phyloP scores from a whole-genome alignment of 2,113 vertebrate species.

The Psephotus haematonotus region DNA sequence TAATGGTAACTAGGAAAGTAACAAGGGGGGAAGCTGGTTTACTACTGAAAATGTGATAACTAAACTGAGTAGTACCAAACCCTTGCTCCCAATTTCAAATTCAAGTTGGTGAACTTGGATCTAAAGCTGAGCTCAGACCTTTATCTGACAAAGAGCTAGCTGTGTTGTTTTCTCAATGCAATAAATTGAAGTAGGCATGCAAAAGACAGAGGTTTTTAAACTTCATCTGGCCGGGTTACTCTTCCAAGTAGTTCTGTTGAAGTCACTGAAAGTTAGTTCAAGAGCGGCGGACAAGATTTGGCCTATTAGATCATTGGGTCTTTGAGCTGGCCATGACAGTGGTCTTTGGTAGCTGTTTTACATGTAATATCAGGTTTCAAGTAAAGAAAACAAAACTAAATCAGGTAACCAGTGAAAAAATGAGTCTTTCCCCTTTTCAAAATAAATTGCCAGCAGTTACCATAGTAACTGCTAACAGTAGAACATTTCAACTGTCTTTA shows the following conservation, averaged over 20 bases:
- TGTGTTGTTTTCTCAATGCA: neutral
- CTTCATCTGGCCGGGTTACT: neutral
- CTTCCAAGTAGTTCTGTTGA: neutral
- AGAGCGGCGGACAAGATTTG: neutral
- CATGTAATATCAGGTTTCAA: neutral
- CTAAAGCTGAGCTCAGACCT: neutral
- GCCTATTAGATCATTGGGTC: neutral
- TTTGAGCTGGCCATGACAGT: neutral
- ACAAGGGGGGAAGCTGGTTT: neutral
- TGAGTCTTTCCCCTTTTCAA: conserved; percentile 10
- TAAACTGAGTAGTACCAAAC: neutral
- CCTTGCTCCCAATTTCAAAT: neutral
- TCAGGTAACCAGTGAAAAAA: conserved; percentile 34
- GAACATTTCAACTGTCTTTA: conserved; percentile 58
- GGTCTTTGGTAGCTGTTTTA: neutral
- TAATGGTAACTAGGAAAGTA: neutral
- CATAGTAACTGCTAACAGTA: conserved; percentile 67
- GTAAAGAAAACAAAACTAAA: conserved; percentile 51
- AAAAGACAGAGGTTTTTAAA: neutral
- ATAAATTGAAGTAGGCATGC: neutral
- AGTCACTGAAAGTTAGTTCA: neutral
- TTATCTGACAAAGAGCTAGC: neutral
- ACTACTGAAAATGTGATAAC: neutral
- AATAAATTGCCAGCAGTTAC: conserved; percentile 66
- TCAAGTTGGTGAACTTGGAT: neutral